These are phyloP conservation scores for Meteorus sp. DNA, from an alignment of 1,140 invertebrate genomes.

Conservation along the genomic window DNA sequence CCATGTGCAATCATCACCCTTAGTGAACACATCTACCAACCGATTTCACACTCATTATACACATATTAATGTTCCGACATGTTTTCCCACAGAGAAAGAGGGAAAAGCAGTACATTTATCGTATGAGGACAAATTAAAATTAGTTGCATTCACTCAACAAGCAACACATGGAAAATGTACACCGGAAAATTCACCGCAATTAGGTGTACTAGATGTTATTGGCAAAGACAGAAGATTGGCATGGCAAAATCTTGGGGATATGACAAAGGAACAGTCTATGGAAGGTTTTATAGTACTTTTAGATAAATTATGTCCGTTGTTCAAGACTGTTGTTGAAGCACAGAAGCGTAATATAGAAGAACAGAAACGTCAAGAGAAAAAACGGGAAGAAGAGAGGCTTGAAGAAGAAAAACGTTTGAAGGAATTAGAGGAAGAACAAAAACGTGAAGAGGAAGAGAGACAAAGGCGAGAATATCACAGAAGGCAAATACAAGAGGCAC, in stretches of 20 bases:
- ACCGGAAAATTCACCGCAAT: slow-evolving; percentile 72
- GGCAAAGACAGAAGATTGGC: slow-evolving; percentile 89
- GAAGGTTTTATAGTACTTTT: slow-evolving; percentile 87
- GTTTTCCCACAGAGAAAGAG: slow-evolving; percentile 81
- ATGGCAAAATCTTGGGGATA: slow-evolving; percentile 89
- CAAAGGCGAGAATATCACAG: slow-evolving; percentile 66
- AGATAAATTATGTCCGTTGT: slow-evolving; percentile 84
- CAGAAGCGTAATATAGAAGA: slow-evolving; percentile 84
- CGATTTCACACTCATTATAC: background rate
- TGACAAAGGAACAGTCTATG: slow-evolving; percentile 86
- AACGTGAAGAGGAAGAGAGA: slow-evolving; percentile 62
- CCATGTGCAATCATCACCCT: background rate
- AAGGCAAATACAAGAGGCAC: slow-evolving; percentile 89
- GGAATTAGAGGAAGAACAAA: slow-evolving; percentile 67
- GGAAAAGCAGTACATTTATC: slow-evolving; percentile 92
- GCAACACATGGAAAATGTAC: slow-evolving; percentile 83
- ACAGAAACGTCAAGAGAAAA: slow-evolving; percentile 63
- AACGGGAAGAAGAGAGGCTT: slow-evolving; percentile 55
- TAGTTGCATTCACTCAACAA: slow-evolving; percentile 92
- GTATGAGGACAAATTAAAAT: slow-evolving; percentile 89
- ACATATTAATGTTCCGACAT: background rate
- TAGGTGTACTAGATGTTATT: slow-evolving; percentile 94
- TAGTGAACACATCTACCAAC: too few relatives aligned
- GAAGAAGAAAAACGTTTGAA: slow-evolving; percentile 62
- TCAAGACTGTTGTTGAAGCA: slow-evolving; percentile 89